Evolutionary conservation across 2,113 vertebrate species (phyloP), one percentile per base, ranked within the genome.

Genomic region (Datnioides undecimradiatus): DNA sequence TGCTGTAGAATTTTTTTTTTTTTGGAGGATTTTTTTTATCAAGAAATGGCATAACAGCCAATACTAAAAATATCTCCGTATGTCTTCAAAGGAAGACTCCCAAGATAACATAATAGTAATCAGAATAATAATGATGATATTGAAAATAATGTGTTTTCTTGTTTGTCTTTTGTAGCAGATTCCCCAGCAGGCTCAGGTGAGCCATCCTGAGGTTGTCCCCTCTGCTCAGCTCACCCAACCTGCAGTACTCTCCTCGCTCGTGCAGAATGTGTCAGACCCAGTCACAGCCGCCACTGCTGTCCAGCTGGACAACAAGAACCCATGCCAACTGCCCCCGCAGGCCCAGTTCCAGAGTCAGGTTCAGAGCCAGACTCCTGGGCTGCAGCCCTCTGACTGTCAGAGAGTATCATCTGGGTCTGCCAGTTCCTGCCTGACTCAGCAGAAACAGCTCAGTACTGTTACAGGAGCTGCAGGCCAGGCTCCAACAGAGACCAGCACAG

Each of bases 361-460:
- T 63, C 88, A 81, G 77, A 79, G 79, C 88, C 90, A 88, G 71
- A 93, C 95, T 77, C 84, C 92, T 46, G 19, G 92, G 84, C 72
- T 93, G 41, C 96, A 94, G 84, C 66, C 90, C 38, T 91, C 89
- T 4, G 89, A 95, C 80, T 94, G 92, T 70, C 92, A 95, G 75
- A 90, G 88, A 83, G 67, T 89, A 2, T 89, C 90, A 23, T 90
- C 93, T 14, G 83, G 77, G 0, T 83, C 92, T 34, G 83, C 86
- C 69, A 87, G 58, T 76, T 86, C 76, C 46, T 54, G 87, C 16
- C 88, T 94, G 80, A 94, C 89, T 79, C 94, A 94, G 76, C 95
- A 95, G 82, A 89, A 89, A 19, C 62, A 86, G 40, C 80, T 82
- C 62, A 55, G 62, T 60, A 55, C 73, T 70, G 41, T 74, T 49